phyloP scores from a whole-genome alignment of 2,113 vertebrate genomes.

The Aplodontia rufa region DNA sequence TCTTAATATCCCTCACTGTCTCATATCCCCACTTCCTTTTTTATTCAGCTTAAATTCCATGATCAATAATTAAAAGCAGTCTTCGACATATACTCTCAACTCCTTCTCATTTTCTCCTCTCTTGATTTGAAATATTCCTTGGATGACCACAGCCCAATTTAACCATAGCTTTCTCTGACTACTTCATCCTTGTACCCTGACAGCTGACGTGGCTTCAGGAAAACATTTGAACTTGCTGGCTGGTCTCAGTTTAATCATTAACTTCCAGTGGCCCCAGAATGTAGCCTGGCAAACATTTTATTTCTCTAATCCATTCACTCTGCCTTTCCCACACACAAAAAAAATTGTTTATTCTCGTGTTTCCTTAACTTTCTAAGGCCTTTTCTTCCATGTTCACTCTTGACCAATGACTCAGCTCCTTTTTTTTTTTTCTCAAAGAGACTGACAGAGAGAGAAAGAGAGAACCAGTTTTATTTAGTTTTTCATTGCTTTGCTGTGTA shows the following conservation, averaged over 20 bases:
- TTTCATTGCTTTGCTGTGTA: too few species aligned
- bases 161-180: neutral
- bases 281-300: neutral
- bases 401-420: too few species aligned
- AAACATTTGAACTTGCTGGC: slow-evolving; percentile 34
- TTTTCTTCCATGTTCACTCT: neutral
- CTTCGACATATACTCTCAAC: neutral
- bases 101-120: neutral
- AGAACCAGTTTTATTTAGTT: too few species aligned
- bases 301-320: neutral
- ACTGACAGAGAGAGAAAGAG: too few species aligned
- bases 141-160: neutral
- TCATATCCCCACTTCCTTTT: neutral
- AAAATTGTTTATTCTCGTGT: neutral
- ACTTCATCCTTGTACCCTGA: neutral
- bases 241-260: slow-evolving; percentile 10
- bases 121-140: neutral
- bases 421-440: too few species aligned
- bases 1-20: neutral
- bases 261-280: neutral
- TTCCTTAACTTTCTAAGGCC: neutral
- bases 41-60: neutral
- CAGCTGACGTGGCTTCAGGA: neutral
- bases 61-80: neutral
- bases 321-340: neutral